Evolutionary conservation across 2,888 invertebrate species (phyloP).

Genomic region (Meiosimyza decipiens): DNA sequence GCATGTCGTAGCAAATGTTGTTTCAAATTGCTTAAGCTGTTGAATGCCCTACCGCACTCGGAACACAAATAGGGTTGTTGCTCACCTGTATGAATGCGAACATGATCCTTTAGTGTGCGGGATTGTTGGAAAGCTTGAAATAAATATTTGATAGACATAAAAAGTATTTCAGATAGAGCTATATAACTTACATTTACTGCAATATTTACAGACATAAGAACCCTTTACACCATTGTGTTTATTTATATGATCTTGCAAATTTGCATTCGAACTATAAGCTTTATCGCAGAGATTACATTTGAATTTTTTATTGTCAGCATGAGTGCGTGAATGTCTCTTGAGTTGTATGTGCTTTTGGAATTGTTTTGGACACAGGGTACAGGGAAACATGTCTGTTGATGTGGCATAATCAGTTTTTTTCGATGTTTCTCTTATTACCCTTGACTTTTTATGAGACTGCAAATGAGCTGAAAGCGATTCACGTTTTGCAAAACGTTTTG

Average conservation of each 20-base stretch:
- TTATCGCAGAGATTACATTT: constrained; percentile 72
- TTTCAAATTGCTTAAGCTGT: constrained; percentile 69
- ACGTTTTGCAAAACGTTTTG: constrained; percentile 68
- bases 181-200: constrained; percentile 43
- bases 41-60: constrained; percentile 71
- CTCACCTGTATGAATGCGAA: constrained; percentile 70
- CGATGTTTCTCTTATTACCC: background rate
- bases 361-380: constrained; percentile 68
- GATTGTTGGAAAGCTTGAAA: constrained; percentile 68
- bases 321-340: constrained; percentile 70
- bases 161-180: background rate
- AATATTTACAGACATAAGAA: constrained; percentile 43
- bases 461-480: constrained; percentile 69
- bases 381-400: constrained; percentile 49
- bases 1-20: constrained; percentile 71
- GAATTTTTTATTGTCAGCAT: constrained; percentile 68
- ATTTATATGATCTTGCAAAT: constrained; percentile 62
- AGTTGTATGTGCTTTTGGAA: constrained; percentile 67
- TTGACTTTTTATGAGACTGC: constrained; percentile 50
- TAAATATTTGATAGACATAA: background rate
- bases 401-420: constrained; percentile 3
- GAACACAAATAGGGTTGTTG: constrained; percentile 70
- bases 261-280: constrained; percentile 71
- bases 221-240: constrained; percentile 41
- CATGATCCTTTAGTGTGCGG: constrained; percentile 71